Evolutionary conservation across 2,113 vertebrate species (phyloP), one percentile per base, ranked within the genome.

Genomic region (Poecile atricapillus): DNA sequence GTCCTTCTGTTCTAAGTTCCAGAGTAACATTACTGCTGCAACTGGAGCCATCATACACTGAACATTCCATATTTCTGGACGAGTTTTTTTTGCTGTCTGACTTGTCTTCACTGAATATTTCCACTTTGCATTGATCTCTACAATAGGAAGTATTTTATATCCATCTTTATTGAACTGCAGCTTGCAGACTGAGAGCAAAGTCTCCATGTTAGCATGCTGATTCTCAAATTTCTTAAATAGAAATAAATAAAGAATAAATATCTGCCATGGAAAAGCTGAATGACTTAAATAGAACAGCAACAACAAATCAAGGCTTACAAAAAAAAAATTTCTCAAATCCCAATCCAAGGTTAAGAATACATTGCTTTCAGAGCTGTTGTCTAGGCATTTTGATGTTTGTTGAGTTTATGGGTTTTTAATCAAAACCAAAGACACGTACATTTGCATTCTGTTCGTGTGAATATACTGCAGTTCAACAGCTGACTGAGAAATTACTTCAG

Each of bases 11-110:
- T 83, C 37, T 24, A 56, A 58, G 15, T 21, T 67, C 47, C 67
- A 75, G 43, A 76, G 46, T 6, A 24, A 44, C 25, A 21, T 41
- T 21, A 46, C 41, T 52, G 50, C 70, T 39, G 46, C 79, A 94
- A 27, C 0, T 64, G 35, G 28, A 63, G 19, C 2, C 59, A 35
- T 19, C 55, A 20, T 8, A 63, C 2, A 1, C 24, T 37, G 14
- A 84, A 44, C 17, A 28, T 7, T 58, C 28, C 46, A 39, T 19
- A 60, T 59, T 21, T 59, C 49, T 46, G 23, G 27, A 24, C 15
- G 13, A 21, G 6, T 14, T 52, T 62, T 35, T 70, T 10, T 83
- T 30, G 30, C 53, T 80, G 39, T 50, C 10, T 50, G 62, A 53
- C 46, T 78, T 25, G 20, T n/a, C 37, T 70, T 37, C 41, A 60